Base-by-base conservation (phyloP, 2,113 vertebrate genomes). In the Lepus americanus region DNA sequence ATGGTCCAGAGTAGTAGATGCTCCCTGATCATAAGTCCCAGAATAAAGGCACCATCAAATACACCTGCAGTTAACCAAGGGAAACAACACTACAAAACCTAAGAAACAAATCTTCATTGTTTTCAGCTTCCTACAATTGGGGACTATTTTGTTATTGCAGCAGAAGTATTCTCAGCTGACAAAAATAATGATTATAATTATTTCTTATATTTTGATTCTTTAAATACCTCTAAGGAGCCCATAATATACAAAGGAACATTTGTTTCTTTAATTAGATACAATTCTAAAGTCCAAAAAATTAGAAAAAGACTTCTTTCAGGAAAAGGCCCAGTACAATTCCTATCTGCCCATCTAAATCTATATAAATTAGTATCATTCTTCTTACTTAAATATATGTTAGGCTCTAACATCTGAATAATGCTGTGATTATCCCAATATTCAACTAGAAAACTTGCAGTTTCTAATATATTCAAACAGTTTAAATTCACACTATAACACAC, bases 211-310 rank as follows among this genome's bases (percentile, higher is more conserved):
- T 96, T 36, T 49, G 19, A 49, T 31, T 70, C 12, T 70, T 66
- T 70, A 66, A 90, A 76, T 90, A 76, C 2, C 51, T 44, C 67
- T 44, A 77, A 55, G 19, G 36, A 88, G 51, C 29, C 22, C 36
- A 82, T 63, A 66, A 80, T 61, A 59, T 36, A n/a, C 39, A 88
- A 88, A 88, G 31, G 25, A 94, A 90, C 13, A 61, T 53, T 87
- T 86, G 29, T 78, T 73, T 78, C 63, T 23, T 74, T 89, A 67
- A 86, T 5, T 69, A 90, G 23, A 83, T 29, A 77, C 39, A 92
- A 93, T 89, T 95, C 8, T 27, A 83, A 94, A 83, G 25, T 77
- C 53, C 78, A 74, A 91, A 92, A 88, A 49, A 53, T 82, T 27
- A 59, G 31, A 77, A 92, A 89, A 95, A 80, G 11, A 51, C 33